Evolutionary conservation across 2,797 vertebrate species (phyloP), one percentile per base, ranked within the genome.

Genomic region (Margarornis squamiger): DNA sequence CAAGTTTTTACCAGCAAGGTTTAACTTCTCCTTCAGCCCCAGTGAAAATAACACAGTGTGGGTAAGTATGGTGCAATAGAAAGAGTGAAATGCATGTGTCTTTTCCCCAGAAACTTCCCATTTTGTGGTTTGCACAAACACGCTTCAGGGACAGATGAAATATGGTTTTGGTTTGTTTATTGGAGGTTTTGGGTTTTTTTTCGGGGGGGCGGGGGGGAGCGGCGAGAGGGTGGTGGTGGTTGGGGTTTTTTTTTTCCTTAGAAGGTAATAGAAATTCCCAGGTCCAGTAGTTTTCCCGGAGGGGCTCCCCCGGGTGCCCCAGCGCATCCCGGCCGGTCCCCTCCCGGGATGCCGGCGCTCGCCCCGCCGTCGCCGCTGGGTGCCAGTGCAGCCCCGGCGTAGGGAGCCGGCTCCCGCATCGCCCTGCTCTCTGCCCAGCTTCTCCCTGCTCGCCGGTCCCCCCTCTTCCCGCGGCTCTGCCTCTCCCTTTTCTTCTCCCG

Each of bases 351-450:
- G 7, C 1, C 19, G 52, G 7, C 18, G 38, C 77, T 6, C 19
- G 45, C 21, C 19, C 32, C 23, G 38, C 70, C 14, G 70, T 49
- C 43, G 83, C 90, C 97, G 96, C 97, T 95, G 97, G 97, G 97
- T 98, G 98, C 82, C 97, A 97, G 93, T 97, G 84, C 92, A 89
- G 51, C 36, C 57, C 17, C 58, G 45, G 71, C 66, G 5, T 3
- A 46, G 19, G 38, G 55, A 39, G 52, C 68, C 68, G 13, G 32
- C 58, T 12, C 29, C n/a, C 1, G 26, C 61, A 30, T 8, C 61
- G 10, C 24, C 14, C 23, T 0, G n/a, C 54, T 34, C 46, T 17
- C 52, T 2, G 16, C 29, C 16, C 30, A 4, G 66, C 71, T 32
- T 46, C 38, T 48, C 86, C 78, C 71, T 23, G 10, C 36, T 41